Evolutionary conservation across 2,888 invertebrate species (phyloP), one percentile per base, ranked within the genome.

Genomic region (Smittia aterrima): DNA sequence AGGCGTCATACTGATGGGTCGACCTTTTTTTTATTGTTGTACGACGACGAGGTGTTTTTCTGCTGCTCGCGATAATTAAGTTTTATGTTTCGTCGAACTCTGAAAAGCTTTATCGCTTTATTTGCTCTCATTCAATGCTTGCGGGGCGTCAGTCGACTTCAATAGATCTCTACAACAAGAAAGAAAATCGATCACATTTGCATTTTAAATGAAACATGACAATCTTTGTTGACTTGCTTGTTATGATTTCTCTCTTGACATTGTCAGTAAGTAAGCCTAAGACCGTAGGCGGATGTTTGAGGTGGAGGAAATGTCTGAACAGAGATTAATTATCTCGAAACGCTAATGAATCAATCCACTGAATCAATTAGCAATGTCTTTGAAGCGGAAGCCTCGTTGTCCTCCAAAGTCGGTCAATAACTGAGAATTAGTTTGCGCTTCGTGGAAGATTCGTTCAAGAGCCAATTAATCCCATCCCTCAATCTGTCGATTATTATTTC

Each of bases 181-280:
- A 58, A 18, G 18, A 58, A 58, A 58, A 58, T 58, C 58, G 58
- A 58, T 58, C 58, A 20, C 16, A 58, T 58, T 58, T 58, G 58
- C 58, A 58, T 58, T 58, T 58, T 22, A 58, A 58, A 58, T 58
- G 58, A 20, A 20, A 58, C 58, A 58, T 47, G 47, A 47, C 2
- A 58, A 18, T 58, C 18, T 20, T 16, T 58, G 18, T 58, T 58
- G 22, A 20, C 58, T 18, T 11, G 58, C 47, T 47, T 47, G 47
- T 47, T 47, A 47, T 47, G 47, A 16, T n/a, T 47, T 2, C 16
- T 47, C 16, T 47, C 32, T 9, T 9, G 32, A 32, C 32, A 32
- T 6, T 9, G 9, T 32, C 32, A n/a, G n/a, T 32, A 32, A 32
- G 32, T 32, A 32, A 3, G 32, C 9, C 9, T 9, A 32, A 32